Percentiles rank a stretch among this genome's conserved stretches.
Conservation (phyloP, 2,888 invertebrate genomes). For the Netelia fuscicornis region DNA sequence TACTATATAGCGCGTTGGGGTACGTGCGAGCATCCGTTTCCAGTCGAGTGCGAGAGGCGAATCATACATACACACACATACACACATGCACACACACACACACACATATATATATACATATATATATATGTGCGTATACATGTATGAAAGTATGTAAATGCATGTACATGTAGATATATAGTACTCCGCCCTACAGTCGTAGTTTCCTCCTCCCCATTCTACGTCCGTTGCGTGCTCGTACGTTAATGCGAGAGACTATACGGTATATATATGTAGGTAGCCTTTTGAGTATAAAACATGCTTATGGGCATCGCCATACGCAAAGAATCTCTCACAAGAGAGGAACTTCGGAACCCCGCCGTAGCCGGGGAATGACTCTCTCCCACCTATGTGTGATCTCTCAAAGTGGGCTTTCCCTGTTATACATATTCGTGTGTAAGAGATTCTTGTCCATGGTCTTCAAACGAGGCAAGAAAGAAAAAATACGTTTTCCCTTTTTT, state of each 20-base stretch:
- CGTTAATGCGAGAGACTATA: constrained; percentile 55
- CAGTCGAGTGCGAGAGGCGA: constrained; percentile 20
- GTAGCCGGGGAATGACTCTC: background rate
- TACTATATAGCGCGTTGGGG: constrained; percentile 10
- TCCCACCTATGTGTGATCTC: background rate
- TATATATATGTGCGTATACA: background rate
- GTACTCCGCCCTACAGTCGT: constrained; percentile 52
- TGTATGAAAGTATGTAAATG: background rate
- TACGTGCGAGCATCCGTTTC: constrained; percentile 63
- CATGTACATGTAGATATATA: background rate
- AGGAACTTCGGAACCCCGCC: background rate
- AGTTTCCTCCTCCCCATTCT: constrained; percentile 36
- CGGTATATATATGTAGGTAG: constrained; percentile 38
- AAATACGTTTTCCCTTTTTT: constrained; percentile 20
- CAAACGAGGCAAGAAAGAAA: background rate
- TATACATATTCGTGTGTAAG: background rate
- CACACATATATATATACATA: background rate
- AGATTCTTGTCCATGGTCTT: background rate
- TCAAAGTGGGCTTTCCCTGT: background rate
- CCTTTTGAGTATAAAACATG: constrained; percentile 56
- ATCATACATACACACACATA: background rate
- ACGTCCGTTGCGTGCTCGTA: constrained; percentile 47
- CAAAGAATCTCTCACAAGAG: constrained; percentile 41
- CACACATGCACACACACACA: background rate
- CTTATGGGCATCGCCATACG: constrained; percentile 52